phyloP scores from a whole-genome alignment of 2,888 invertebrate genomes.

The Oscheius onirici region DNA sequence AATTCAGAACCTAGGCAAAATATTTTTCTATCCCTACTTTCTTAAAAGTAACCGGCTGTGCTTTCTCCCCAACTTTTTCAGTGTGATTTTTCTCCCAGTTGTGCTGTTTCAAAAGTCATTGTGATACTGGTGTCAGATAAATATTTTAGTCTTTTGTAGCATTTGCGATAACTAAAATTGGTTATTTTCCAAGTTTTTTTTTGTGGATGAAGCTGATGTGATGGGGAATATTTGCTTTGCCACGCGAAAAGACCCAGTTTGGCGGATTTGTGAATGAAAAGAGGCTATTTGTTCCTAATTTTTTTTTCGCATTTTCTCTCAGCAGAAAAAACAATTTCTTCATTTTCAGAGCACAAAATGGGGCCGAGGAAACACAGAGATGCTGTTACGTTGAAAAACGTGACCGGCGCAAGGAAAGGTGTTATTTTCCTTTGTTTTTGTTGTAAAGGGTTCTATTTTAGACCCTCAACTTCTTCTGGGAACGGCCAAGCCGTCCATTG shows the following conservation, averaged over 20 bases:
- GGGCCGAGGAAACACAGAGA: not conserved
- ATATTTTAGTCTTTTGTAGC: not conserved
- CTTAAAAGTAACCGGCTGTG: not conserved
- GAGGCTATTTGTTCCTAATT: too few species aligned
- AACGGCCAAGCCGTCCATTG: slow-evolving; percentile 5
- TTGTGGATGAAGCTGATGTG: not conserved
- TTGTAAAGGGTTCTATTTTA: not conserved
- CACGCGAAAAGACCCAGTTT: too few species aligned
- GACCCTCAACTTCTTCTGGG: slow-evolving; percentile 1
- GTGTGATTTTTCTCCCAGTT: not conserved
- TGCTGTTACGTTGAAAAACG: slow-evolving; percentile 4
- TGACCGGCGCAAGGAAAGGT: not conserved
- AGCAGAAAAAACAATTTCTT: not conserved
- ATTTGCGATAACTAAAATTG: not conserved
- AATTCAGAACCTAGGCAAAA: not conserved
- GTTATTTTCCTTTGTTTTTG: not conserved
- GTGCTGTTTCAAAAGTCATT: not conserved
- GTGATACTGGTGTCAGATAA: not conserved
- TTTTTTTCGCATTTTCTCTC: too few species aligned
- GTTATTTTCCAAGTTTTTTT: not conserved
- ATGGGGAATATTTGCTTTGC: not conserved
- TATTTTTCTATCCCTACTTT: not conserved
- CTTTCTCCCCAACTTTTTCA: too few species aligned
- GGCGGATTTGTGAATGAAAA: too few species aligned
- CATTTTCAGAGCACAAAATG: not conserved